phyloP scores from a whole-genome alignment of 2,797 vertebrate species.

The Momotus momota region DNA sequence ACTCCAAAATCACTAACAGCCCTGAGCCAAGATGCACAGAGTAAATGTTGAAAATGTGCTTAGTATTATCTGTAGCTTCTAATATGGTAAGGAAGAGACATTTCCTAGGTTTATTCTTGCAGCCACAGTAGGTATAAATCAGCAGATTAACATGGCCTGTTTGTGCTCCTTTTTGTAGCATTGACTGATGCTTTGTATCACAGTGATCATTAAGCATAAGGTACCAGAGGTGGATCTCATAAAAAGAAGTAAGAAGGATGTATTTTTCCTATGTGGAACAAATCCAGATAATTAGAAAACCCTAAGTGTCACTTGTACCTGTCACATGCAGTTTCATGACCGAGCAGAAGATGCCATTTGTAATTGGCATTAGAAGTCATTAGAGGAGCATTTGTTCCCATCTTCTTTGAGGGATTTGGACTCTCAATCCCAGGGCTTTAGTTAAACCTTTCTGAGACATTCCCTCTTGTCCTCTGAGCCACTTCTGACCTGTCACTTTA shows the following conservation, averaged over 20 bases:
- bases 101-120: background rate
- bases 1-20: background rate
- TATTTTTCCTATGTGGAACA: background rate
- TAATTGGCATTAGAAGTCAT: conserved; percentile 3
- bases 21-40: background rate
- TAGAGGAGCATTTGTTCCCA: background rate
- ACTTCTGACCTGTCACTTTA: background rate
- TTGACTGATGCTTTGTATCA: background rate
- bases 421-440: background rate
- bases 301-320: background rate
- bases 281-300: background rate
- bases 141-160: background rate
- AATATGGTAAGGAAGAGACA: background rate
- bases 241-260: background rate
- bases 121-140: background rate
- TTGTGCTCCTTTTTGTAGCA: background rate
- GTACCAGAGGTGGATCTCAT: background rate
- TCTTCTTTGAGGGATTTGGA: background rate
- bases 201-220: background rate
- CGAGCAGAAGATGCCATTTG: background rate
- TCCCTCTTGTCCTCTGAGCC: background rate
- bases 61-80: background rate
- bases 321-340: background rate
- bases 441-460: background rate
- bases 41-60: background rate